Percentiles rank a stretch among this genome's conserved stretches.
phyloP scores from a whole-genome alignment of 2,113 vertebrate genomes.

The Muntiacus muntjak region DNA sequence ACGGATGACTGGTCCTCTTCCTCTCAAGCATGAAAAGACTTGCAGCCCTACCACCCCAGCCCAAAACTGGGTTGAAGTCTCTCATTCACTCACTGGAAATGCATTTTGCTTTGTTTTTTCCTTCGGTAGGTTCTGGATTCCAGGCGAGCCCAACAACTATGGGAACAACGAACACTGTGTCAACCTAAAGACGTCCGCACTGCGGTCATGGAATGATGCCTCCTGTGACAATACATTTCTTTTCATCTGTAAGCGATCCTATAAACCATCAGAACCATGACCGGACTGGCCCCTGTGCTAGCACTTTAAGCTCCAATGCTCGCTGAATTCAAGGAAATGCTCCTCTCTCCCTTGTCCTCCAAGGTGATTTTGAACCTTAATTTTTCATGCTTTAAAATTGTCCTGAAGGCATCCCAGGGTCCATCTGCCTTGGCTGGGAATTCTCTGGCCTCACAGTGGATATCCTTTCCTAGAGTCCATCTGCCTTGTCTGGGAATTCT shows the following conservation, averaged over 20 bases:
- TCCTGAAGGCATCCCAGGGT: background rate
- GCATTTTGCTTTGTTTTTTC: background rate
- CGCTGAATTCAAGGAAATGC: background rate
- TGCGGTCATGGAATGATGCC: slow-evolving; percentile 55
- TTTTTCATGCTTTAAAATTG: background rate
- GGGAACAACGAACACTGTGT: slow-evolving; percentile 50
- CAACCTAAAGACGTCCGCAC: background rate
- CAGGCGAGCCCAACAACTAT: slow-evolving; percentile 33
- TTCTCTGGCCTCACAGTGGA: background rate
- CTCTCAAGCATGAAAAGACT: background rate
- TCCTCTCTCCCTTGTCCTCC: background rate
- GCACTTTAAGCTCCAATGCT: background rate
- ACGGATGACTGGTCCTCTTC: background rate
- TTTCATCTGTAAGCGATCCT: slow-evolving; percentile 57
- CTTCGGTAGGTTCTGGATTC: slow-evolving; percentile 59
- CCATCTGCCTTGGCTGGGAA: background rate
- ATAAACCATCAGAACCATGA: background rate
- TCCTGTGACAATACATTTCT: background rate
- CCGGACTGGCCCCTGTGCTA: background rate
- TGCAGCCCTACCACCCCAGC: background rate
- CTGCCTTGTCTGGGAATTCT: background rate
- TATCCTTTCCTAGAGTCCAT: background rate
- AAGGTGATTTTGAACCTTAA: background rate
- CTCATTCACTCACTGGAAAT: background rate
- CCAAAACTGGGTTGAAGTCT: background rate